These are phyloP conservation scores for Drosophila austrosaltans DNA, from an alignment of 2,888 invertebrate genomes.

Conservation along the genomic window DNA sequence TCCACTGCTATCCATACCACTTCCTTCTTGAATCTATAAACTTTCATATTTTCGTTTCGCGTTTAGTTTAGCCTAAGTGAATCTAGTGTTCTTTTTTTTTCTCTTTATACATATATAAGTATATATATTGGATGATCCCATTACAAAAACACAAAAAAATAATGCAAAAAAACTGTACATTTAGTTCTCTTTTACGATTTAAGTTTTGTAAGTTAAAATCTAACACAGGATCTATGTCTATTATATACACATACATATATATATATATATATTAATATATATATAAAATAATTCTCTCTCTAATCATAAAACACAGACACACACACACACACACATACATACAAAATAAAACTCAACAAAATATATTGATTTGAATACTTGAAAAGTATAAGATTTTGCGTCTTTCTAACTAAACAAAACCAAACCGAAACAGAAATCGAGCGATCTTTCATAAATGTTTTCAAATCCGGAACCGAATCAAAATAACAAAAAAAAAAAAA, in stretches of 20 bases:
- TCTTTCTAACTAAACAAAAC: conserved; percentile 53
- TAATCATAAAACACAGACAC: conserved; percentile 62
- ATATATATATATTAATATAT: conserved; percentile 18
- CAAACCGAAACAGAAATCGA: conserved; percentile 5
- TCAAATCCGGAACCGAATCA: neutral
- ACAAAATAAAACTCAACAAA: conserved; percentile 64
- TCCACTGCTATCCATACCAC: neutral
- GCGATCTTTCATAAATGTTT: neutral
- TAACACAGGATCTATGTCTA: conserved; percentile 39
- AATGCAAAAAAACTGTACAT: conserved; percentile 60
- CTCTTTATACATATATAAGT: conserved; percentile 23
- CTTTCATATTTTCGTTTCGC: conserved; percentile 43
- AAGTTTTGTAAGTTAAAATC: conserved; percentile 68
- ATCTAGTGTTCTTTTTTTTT: conserved; percentile 62
- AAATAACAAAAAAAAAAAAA: too few relatives aligned
- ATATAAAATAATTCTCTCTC: conserved; percentile 47
- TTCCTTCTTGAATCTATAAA: conserved; percentile 13
- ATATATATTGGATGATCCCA: conserved; percentile 21
- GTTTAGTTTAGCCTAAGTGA: conserved; percentile 78
- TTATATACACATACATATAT: conserved; percentile 29
- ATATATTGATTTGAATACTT: conserved; percentile 64
- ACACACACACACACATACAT: conserved; percentile 39
- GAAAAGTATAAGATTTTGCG: conserved; percentile 69
- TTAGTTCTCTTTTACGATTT: conserved; percentile 75
- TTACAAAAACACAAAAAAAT: neutral